Evolutionary conservation across 2,888 invertebrate species (phyloP).

Genomic region (Agriopis aurantiaria): DNA sequence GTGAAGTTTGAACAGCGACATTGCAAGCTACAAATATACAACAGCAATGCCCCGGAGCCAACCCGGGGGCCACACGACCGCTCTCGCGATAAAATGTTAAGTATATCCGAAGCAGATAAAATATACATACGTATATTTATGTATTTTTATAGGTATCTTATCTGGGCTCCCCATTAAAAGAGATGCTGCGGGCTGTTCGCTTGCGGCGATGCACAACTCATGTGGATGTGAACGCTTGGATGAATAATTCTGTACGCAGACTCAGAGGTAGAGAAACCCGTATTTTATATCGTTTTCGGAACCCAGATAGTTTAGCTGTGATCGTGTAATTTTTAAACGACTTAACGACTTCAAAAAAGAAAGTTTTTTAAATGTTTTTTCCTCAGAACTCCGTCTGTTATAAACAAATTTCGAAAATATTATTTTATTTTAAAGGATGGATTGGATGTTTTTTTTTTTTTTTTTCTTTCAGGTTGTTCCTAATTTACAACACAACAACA

Average conservation of each 20-base stretch:
- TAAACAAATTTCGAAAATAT: too few species aligned
- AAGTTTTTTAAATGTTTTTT: too few species aligned
- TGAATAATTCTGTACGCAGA: slow-evolving; percentile 10
- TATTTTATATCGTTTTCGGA: slow-evolving; percentile 2
- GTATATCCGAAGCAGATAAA: slow-evolving; percentile 26
- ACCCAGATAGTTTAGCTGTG: too few species aligned
- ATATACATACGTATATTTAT: slow-evolving; percentile 11
- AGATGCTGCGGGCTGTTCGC: slow-evolving; percentile 19
- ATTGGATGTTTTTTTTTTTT: too few species aligned
- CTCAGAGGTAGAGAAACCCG: slow-evolving; percentile 7
- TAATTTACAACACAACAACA: too few species aligned
- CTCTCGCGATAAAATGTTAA: slow-evolving; percentile 26
- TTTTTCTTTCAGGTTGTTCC: too few species aligned
- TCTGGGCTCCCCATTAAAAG: slow-evolving; percentile 31
- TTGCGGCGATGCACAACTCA: slow-evolving; percentile 25
- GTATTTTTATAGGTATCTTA: slow-evolving; percentile 36
- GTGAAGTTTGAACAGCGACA: slow-evolving; percentile 1
- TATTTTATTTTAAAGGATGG: too few species aligned
- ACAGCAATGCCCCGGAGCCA: slow-evolving; percentile 4
- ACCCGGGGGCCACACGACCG: slow-evolving; percentile 9
- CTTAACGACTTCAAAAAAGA: too few species aligned
- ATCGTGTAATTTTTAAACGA: too few species aligned
- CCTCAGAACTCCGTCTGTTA: too few species aligned
- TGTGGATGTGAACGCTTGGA: slow-evolving; percentile 7
- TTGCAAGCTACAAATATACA: slow-evolving; percentile 6